Base-by-base conservation (phyloP, 2,797 vertebrate genomes). In the Anolis apletophallus region DNA sequence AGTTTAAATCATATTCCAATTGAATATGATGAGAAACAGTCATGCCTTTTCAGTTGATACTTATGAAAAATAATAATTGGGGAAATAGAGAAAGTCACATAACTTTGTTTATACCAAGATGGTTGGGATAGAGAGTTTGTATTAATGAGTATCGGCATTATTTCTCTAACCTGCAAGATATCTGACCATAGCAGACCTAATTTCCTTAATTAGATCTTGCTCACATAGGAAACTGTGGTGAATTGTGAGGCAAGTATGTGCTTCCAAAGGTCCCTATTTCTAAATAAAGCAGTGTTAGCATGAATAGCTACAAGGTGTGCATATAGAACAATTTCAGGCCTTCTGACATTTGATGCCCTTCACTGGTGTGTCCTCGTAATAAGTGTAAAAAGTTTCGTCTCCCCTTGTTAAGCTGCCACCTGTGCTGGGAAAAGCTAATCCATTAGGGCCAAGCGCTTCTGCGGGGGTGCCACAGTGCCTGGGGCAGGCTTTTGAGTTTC, bases 391-490 rank as follows among this genome's bases (percentile, higher is more conserved):
- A 97, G 94, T 93, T 96, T 94, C 69, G 92, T 93, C 92, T 94
- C 88, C 87, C 95, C 89, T 95, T 96, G 95, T 96, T 96, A 96
- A 97, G 94, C 94, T 92, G 95, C 95, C 96, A 97, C 97, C 97
- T 97, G 96, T 90, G 91, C 92, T 86, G 86, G 96, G 93, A 95
- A 93, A 96, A 96, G 94, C 96, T 98, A 98, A 98, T 98, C 97
- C 97, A 96, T 97, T 98, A 98, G 97, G 96, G 97, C 97, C 89
- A 92, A 94, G 91, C 93, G 80, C 90, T 88, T 93, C 92, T 95
- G 90, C 96, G 95, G 95, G 95, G 97, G 96, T 97, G 94, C 95
- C 91, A 90, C 89, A 90, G 88, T 91, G 97, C 97, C 97, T 94
- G 91, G 81, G 96, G 97, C 96, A 84, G 91, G 90, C 97, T 97